A percentile compares a stretch with the other conserved stretches of the same genome.
phyloP scores from a whole-genome alignment of 2,888 invertebrate genomes.

The Diploptera punctata region DNA sequence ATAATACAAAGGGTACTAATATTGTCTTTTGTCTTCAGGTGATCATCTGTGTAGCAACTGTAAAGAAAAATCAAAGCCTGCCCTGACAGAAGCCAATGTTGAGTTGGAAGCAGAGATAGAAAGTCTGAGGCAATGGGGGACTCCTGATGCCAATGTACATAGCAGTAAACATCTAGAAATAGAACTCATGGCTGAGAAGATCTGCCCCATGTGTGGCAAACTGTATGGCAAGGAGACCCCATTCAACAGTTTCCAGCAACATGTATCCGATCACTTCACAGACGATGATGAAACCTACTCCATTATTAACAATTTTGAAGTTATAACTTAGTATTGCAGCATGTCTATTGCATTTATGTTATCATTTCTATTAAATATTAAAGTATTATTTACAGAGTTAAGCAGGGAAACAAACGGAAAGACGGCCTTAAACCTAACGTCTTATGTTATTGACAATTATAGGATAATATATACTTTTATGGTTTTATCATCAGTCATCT shows the following conservation, averaged over 20 bases:
- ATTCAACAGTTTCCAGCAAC: conserved; percentile 72
- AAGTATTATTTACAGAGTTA: too few relatives aligned
- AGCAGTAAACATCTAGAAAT: neutral
- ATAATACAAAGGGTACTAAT: too few relatives aligned
- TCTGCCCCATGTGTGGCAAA: conserved; percentile 79
- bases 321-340: conserved; percentile 15
- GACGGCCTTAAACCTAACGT: too few relatives aligned
- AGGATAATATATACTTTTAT: too few relatives aligned
- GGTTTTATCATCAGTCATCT: too few relatives aligned
- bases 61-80: neutral
- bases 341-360: too few relatives aligned
- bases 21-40: neutral
- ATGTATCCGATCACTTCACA: conserved; percentile 79
- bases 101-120: conserved; percentile 9
- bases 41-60: neutral
- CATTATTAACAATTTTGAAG: conserved; percentile 35
- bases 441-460: too few relatives aligned
- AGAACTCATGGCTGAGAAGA: conserved; percentile 56
- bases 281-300: conserved; percentile 55
- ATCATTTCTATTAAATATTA: too few relatives aligned
- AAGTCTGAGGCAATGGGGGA: conserved; percentile 30
- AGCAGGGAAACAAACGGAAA: too few relatives aligned
- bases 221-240: conserved; percentile 63
- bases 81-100: neutral
- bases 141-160: too few relatives aligned